phyloP scores from a whole-genome alignment of 1,140 invertebrate genomes.

The Lasioglossum baleicum region DNA sequence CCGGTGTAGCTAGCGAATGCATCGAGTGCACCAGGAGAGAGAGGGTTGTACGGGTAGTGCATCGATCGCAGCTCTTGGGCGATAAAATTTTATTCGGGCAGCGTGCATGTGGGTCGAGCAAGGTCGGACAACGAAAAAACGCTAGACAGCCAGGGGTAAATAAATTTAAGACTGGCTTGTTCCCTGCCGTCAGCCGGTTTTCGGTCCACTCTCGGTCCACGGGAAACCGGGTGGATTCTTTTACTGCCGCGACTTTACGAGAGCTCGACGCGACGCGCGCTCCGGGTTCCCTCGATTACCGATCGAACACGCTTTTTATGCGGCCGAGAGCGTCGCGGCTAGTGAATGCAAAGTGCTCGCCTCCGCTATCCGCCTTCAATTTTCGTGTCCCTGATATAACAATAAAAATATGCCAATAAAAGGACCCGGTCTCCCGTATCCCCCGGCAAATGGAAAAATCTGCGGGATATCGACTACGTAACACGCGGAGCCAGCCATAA shows the following conservation, averaged over 20 bases:
- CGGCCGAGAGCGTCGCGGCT: neutral
- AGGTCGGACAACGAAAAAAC: conserved; percentile 13
- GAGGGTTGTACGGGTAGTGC: neutral
- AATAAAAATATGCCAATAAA: conserved; percentile 32
- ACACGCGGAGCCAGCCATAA: neutral
- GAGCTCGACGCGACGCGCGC: neutral
- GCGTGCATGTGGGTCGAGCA: neutral
- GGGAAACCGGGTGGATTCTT: conserved; percentile 15
- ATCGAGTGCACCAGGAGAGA: too few relatives aligned
- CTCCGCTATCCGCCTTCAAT: neutral
- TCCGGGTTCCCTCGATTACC: conserved; percentile 11
- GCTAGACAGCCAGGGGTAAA: conserved; percentile 13
- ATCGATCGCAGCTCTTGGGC: neutral
- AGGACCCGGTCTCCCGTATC: neutral
- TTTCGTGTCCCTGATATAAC: conserved; percentile 21
- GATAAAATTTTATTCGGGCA: conserved; percentile 3
- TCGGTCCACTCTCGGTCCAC: neutral
- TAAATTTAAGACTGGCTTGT: conserved; percentile 32
- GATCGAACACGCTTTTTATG: conserved; percentile 37
- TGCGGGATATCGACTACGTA: neutral
- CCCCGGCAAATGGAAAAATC: conserved; percentile 14
- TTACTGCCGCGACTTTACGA: conserved; percentile 31
- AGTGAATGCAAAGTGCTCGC: conserved; percentile 29
- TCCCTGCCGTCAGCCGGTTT: conserved; percentile 16
- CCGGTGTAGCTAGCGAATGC: too few relatives aligned